Base-by-base conservation (phyloP, 2,888 invertebrate species). In the Melieria picta region DNA sequence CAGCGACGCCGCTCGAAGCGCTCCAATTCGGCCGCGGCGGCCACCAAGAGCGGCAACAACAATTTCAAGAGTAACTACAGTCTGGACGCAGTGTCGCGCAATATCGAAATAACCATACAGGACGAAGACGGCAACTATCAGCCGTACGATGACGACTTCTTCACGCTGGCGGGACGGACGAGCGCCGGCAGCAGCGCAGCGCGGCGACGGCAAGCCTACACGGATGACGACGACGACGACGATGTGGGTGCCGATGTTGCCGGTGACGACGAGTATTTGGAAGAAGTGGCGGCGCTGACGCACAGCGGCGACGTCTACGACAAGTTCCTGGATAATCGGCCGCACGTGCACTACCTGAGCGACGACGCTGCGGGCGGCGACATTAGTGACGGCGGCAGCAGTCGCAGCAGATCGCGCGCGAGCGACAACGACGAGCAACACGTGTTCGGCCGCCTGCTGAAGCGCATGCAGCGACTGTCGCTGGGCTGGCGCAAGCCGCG, bases 401-500 rank as follows among this genome's bases (percentile, higher is more conserved):
- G 84, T 71, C 77, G 73, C 69, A 83, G 83, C 66, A 82, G 81
- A 11, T 81, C 81, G 42, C 79, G 76, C n/a, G 75, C 79, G 61
- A 81, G 80, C 73, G 80, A 78, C 65, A 84, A 79, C 62, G 79
- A 79, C 62, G 80, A 84, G 57, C 87, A 85, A 69, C 87, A 85
- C 69, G 81, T 86, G 9, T 80, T 87, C 13, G 83, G 85, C 7
- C 81, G 86, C 16, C 75, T 87, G 65, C 76, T 87, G 66, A 80
- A 83, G 63, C 84, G 87, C 67, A 86, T 87, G 79, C 83, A 85
- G 63, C 83, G 86, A 72, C 80, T 87, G 69, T 85, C 87, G 47
- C 79, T 85, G 70, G 84, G 85, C 71, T 87, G 86, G 86, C 86
- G 86, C 69, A 87, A 84, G 76, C 83, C 85, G 68, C 85, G 84